phyloP scores from a whole-genome alignment of 2,888 invertebrate genomes.

The Orgyia antiqua region DNA sequence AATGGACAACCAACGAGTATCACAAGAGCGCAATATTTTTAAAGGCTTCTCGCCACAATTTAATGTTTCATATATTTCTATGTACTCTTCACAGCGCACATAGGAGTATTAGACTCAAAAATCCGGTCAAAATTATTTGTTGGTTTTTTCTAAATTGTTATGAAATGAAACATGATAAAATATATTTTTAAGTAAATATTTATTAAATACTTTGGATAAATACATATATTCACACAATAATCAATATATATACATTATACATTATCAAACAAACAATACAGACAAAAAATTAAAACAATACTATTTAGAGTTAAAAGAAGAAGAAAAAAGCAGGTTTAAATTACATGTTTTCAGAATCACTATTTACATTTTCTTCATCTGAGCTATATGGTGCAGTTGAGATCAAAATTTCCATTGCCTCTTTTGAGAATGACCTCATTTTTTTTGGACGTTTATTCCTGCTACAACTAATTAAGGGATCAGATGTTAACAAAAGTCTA shows the following conservation, averaged over 20 bases:
- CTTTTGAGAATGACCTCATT: background rate
- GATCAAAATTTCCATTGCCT: background rate
- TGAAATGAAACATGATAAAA: background rate
- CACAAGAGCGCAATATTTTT: slow-evolving; percentile 1
- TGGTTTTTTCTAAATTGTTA: background rate
- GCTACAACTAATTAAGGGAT: background rate
- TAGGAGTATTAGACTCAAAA: background rate
- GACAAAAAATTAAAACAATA: no score
- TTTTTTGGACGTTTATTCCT: background rate
- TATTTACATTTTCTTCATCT: background rate
- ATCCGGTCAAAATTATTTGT: background rate
- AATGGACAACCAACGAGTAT: slow-evolving; percentile 4
- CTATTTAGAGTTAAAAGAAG: no score
- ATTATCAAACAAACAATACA: no score
- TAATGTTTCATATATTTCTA: background rate
- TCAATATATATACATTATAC: no score
- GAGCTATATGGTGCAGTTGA: background rate
- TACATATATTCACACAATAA: no score
- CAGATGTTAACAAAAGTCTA: background rate
- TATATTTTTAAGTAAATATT: background rate
- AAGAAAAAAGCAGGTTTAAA: background rate
- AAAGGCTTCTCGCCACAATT: slow-evolving; percentile 3
- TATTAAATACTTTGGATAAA: no score
- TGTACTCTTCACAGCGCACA: background rate
- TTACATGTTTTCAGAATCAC: background rate